Evolutionary conservation across 2,888 invertebrate species (phyloP).

Genomic region (Microplitis manilae): DNA sequence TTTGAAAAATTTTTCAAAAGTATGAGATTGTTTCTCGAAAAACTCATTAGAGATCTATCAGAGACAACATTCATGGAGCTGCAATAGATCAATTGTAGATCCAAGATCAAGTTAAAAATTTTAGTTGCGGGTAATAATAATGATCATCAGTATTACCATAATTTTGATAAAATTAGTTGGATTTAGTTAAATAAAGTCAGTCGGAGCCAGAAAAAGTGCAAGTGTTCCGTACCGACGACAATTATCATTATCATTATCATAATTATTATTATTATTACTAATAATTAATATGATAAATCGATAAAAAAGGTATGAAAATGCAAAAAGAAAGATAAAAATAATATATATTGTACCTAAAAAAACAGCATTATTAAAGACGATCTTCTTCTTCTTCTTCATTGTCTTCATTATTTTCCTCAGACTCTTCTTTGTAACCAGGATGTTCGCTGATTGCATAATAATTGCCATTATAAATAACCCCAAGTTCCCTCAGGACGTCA

Average conservation of each 20-base stretch:
- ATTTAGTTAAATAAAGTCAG: background rate
- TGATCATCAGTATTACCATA: too few relatives aligned
- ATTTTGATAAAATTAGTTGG: too few relatives aligned
- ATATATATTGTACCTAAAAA: slow-evolving; percentile 7
- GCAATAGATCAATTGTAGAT: too few relatives aligned
- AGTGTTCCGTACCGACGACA: background rate
- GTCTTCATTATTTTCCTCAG: slow-evolving; percentile 88
- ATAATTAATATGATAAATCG: background rate
- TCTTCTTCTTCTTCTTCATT: slow-evolving; percentile 87
- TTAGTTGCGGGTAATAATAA: too few relatives aligned
- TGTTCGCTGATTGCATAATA: slow-evolving; percentile 96
- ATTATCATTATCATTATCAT: background rate
- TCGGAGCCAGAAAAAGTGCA: background rate
- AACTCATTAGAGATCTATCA: too few relatives aligned
- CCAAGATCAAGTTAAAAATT: too few relatives aligned
- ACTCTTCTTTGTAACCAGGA: slow-evolving; percentile 93
- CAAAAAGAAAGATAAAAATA: background rate
- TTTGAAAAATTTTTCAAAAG: too few relatives aligned
- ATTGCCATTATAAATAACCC: slow-evolving; percentile 95
- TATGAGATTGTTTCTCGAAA: too few relatives aligned
- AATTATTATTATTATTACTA: background rate
- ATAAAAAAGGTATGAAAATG: slow-evolving; percentile 9
- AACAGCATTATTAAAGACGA: slow-evolving; percentile 70
- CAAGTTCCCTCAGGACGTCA: slow-evolving; percentile 90
- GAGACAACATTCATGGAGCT: too few relatives aligned